Percentiles rank a stretch among this genome's conserved stretches.
Evolutionary conservation across 2,888 invertebrate species (phyloP).

Genomic region (Tholera decimalis): DNA sequence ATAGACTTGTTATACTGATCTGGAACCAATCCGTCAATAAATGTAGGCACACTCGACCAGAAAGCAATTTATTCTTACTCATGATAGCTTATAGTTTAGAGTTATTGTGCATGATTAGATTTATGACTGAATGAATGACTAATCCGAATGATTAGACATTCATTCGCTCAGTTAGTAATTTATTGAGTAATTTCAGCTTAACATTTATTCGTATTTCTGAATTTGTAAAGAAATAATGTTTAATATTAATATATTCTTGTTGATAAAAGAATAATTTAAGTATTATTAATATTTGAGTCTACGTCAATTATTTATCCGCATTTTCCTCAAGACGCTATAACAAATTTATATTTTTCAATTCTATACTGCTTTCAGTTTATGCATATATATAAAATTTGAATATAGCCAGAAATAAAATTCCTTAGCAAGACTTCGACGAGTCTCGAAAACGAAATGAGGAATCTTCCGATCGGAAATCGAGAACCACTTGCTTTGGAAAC

Average conservation of each 20-base stretch:
- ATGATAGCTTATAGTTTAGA: background rate
- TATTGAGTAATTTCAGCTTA: background rate
- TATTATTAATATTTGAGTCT: no score
- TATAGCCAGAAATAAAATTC: slow-evolving; percentile 1
- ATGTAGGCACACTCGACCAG: slow-evolving; percentile 27
- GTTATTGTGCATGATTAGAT: background rate
- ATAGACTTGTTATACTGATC: no score
- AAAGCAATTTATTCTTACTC: slow-evolving; percentile 44
- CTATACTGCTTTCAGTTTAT: background rate
- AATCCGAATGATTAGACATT: background rate
- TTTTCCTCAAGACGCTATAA: no score
- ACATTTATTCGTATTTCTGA: slow-evolving; percentile 2
- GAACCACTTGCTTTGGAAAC: slow-evolving; percentile 23
- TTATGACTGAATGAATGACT: no score
- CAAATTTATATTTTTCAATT: no score
- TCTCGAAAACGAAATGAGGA: slow-evolving; percentile 25
- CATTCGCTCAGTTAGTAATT: background rate
- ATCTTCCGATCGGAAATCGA: slow-evolving; percentile 51
- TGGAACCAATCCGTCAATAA: slow-evolving; percentile 24
- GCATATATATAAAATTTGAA: background rate
- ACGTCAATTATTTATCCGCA: no score
- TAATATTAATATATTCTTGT: no score
- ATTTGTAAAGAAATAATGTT: no score
- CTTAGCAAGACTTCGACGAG: background rate
- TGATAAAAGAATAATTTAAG: no score